phyloP scores from a whole-genome alignment of 2,113 vertebrate genomes.

The Perca flavescens region DNA sequence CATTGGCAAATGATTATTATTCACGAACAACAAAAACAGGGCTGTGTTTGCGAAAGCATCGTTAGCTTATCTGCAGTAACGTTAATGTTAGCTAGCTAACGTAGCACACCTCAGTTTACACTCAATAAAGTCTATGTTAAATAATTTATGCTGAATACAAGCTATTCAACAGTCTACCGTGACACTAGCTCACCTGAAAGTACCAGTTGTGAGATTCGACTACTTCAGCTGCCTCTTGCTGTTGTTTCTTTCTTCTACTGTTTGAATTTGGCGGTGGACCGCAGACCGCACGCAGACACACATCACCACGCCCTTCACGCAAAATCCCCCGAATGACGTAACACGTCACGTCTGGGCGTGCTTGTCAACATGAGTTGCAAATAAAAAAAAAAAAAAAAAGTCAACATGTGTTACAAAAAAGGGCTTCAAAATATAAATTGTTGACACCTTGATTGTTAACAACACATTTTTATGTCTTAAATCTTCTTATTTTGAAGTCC shows the following conservation, averaged over 20 bases:
- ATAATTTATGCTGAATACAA: fast-evolving
- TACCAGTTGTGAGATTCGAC: neutral
- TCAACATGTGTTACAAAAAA: no score
- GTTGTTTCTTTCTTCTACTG: conserved; percentile 47
- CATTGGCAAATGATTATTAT: neutral
- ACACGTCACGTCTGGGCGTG: neutral
- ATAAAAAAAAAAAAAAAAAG: no score
- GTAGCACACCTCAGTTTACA: neutral
- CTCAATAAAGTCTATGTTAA: neutral
- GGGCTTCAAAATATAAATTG: no score
- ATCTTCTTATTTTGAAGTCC: neutral
- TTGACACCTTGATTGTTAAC: no score
- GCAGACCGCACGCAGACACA: neutral
- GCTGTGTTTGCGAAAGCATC: neutral
- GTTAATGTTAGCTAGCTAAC: neutral
- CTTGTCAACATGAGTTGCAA: no score
- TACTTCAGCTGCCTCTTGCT: neutral
- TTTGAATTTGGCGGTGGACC: conserved; percentile 85
- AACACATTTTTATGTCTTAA: neutral
- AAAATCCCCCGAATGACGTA: conserved; percentile 11
- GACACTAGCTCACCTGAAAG: conserved; percentile 35
- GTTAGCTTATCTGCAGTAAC: neutral
- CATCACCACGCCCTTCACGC: conserved; percentile 51
- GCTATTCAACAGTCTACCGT: fast-evolving
- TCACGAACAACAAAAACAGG: neutral